A percentile compares a stretch with the other conserved stretches of the same genome.
phyloP scores from a whole-genome alignment of 2,888 invertebrate species.

The Plagiodera versicolora region DNA sequence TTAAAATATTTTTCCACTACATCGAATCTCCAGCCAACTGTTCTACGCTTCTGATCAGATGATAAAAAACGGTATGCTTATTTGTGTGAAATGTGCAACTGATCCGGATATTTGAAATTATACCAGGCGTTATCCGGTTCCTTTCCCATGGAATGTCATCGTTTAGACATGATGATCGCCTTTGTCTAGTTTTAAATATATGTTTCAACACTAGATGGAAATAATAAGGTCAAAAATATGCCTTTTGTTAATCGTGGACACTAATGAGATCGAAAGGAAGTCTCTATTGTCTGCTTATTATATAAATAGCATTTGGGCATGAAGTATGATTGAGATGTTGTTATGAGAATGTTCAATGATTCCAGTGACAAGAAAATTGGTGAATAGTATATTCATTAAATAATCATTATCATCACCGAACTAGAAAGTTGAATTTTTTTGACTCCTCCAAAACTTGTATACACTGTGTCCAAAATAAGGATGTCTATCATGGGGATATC shows the following conservation, averaged over 20 bases:
- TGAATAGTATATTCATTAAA: too few species aligned
- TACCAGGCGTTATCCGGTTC: conserved; percentile 17
- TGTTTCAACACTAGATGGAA: conserved; percentile 16
- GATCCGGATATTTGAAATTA: conserved; percentile 24
- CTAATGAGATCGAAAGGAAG: conserved; percentile 19
- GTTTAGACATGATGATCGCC: conserved; percentile 9
- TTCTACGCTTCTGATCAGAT: conserved; percentile 18
- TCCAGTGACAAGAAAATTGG: too few species aligned
- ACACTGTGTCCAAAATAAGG: too few species aligned
- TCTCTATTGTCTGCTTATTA: background rate
- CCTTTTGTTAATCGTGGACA: conserved; percentile 19
- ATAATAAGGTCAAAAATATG: conserved; percentile 15
- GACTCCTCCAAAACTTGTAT: too few species aligned
- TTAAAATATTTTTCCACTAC: conserved; percentile 18
- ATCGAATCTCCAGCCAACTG: conserved; percentile 19
- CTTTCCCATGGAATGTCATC: conserved; percentile 24
- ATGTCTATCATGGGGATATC: too few species aligned
- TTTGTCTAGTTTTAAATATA: conserved; percentile 15
- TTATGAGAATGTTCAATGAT: background rate
- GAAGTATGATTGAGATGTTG: background rate
- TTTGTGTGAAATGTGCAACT: conserved; percentile 15
- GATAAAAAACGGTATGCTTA: conserved; percentile 22
- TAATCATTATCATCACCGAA: too few species aligned
- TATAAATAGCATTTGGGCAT: background rate
- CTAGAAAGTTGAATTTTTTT: too few species aligned